Conservation (phyloP, 2,888 invertebrate species). For the Pseudococcus jackbeardsleyi region DNA sequence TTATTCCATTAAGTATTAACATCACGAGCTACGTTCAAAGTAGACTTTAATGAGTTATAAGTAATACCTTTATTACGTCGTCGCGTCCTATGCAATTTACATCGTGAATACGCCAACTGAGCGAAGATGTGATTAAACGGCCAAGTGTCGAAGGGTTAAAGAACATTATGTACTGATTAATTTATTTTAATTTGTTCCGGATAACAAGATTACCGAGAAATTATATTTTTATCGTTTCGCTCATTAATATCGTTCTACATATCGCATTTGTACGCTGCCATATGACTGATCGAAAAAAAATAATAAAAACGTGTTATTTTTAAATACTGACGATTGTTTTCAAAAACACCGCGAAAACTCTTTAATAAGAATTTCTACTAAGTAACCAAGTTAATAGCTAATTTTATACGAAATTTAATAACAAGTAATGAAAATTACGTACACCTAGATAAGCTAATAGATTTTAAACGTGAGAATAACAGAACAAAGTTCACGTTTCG, state of each 20-base stretch:
- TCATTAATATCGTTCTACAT: background rate
- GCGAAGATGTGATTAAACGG: background rate
- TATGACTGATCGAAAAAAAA: background rate
- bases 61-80: background rate
- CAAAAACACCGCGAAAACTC: background rate
- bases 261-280: background rate
- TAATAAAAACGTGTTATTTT: background rate
- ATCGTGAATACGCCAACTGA: background rate
- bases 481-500: too few relatives aligned
- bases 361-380: background rate
- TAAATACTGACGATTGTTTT: background rate
- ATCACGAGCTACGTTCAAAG: background rate
- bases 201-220: slow-evolving; percentile 7
- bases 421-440: background rate
- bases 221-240: slow-evolving; percentile 12
- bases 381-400: background rate
- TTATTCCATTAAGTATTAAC: slow-evolving; percentile 4
- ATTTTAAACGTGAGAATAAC: too few relatives aligned
- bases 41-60: background rate
- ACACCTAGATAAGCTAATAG: too few relatives aligned
- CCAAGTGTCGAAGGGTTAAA: background rate
- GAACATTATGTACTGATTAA: background rate
- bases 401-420: background rate
- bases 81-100: slow-evolving; percentile 9
- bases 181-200: slow-evolving; percentile 34